Base-by-base conservation (phyloP, 2,797 vertebrate genomes). In the Hemitrygon akajei region DNA sequence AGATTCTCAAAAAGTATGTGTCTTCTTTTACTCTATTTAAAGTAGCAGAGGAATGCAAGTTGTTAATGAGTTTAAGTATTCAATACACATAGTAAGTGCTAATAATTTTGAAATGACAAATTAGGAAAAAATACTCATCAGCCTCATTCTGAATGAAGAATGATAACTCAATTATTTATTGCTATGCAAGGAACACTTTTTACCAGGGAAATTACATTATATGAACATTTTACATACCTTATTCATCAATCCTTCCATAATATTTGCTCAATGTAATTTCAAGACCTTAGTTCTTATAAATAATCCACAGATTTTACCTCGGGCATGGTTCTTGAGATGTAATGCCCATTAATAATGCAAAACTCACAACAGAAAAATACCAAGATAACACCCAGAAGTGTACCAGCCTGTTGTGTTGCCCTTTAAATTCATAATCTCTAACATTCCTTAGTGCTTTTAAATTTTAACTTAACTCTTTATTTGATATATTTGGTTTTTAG, bases 1-100 rank as follows among this genome's bases (percentile, higher is more conserved):
- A 97, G 34, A 95, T 96, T 94, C 95, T 96, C 94, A 97, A 96
- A 95, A 97, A 97, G 97, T 97, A 95, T 3, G 93, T 14, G 14
- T 14, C 14, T 9, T 14, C 47, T 47, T 47, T 47, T 47, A 47
- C 47, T 47, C 47, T 47, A 47, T 47, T 47, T 47, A 47, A 47
- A 47, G 56, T n/a, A n/a, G 11, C 63, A n/a, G 58, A 60, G 27
- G 63, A 86, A 87, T 63, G 12, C 30, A 87, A 87, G 30, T 63
- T 60, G 60, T 37, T 37, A 22, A 7, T 22, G 25, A 75, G n/a
- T 63, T 22, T 2, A 37, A 89, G 60, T 34, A 34, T 37, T 89
- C 66, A 18, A 7, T 89, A 9, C 69, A 18, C 7, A 11, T 37
- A 69, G 12, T 37, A 22, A 69, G 16, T n/a, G n/a, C 69, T 69